Evolutionary conservation across 2,113 vertebrate genomes (phyloP), one percentile per base, ranked within the genome.

Genomic region (Propithecus coquereli): DNA sequence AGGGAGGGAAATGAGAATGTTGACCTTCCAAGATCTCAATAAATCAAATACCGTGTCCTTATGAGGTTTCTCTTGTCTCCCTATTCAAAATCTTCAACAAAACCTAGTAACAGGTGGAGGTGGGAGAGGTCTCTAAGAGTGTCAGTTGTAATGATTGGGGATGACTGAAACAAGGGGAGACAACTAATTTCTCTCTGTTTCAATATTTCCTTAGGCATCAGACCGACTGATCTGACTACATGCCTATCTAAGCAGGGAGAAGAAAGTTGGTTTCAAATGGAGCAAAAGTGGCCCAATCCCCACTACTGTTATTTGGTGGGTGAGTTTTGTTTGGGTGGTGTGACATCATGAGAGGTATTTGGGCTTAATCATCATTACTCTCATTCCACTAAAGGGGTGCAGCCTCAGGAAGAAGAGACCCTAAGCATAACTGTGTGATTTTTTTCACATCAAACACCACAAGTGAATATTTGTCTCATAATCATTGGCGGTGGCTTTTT

Each of bases 371-470:
- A 63, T 18, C 27, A 13, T 45, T 34, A 81, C 18, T 50, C 6
- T 81, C 81, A 23, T 13, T 22, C 4, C 11, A 17, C 7, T 8
- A 73, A 61, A 34, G 2, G 10, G 8, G 16, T 3, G 5, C 59
- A 16, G 14, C 23, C 13, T 9, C 25, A 10, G 12, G n/a, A 27
- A 63, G n/a, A 45, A 34, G 6, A 22, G 12, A 43, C 6, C 3
- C n/a, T 4, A 40, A 17, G 47, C 3, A 59, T 37, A 37, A 12
- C 8, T 22, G 13, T 1, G 2, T 3, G 22, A 1, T 8, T 18
- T 74, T 20, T 52, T 54, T 47, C 6, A 66, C 22, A n/a, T 34
- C 25, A 61, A 34, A 68, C 2, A 8, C 10, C 12, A 61, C 8
- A 50, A 70, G 12, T 23, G 4, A 73, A 32, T 17, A 52, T 90